A percentile compares a stretch with the other conserved stretches of the same genome.
Conservation (phyloP, 2,888 invertebrate species). For the Furcula furcula region DNA sequence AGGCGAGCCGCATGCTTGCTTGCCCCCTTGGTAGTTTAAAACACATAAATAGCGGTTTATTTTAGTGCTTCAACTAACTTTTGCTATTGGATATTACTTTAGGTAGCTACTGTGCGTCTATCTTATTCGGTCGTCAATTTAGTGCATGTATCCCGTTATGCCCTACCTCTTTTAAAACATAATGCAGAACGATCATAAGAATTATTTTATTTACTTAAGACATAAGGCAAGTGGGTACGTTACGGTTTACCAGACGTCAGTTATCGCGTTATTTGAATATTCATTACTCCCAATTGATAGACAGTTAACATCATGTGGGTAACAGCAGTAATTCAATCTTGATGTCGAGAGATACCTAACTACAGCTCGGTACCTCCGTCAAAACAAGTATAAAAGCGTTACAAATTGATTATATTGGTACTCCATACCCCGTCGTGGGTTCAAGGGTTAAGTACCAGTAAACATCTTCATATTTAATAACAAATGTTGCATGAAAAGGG, state of each 20-base stretch:
- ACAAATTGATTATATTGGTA: conserved; percentile 59
- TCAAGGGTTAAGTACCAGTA: conserved; percentile 72
- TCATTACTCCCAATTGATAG: conserved; percentile 19
- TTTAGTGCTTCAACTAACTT: too few relatives aligned
- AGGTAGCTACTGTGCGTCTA: too few relatives aligned
- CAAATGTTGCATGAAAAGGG: conserved; percentile 54
- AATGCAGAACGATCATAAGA: too few relatives aligned
- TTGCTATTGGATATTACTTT: too few relatives aligned
- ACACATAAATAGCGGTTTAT: too few relatives aligned
- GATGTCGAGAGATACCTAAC: conserved; percentile 7
- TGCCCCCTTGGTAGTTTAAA: too few relatives aligned
- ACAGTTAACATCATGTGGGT: conserved; percentile 21
- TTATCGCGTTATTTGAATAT: conserved; percentile 17
- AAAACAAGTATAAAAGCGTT: conserved; percentile 21
- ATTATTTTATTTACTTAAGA: too few relatives aligned
- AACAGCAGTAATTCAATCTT: conserved; percentile 17
- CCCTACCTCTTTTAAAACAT: too few relatives aligned
- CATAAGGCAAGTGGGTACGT: too few relatives aligned
- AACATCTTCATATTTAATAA: conserved; percentile 70
- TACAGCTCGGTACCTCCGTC: conserved; percentile 9
- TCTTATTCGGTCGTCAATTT: too few relatives aligned
- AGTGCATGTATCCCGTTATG: too few relatives aligned
- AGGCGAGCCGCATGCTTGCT: too few relatives aligned
- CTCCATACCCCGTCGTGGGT: conserved; percentile 36
- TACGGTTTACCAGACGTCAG: not conserved